Conservation (phyloP, 2,797 vertebrate genomes). For the Eurystomus glaucurus region DNA sequence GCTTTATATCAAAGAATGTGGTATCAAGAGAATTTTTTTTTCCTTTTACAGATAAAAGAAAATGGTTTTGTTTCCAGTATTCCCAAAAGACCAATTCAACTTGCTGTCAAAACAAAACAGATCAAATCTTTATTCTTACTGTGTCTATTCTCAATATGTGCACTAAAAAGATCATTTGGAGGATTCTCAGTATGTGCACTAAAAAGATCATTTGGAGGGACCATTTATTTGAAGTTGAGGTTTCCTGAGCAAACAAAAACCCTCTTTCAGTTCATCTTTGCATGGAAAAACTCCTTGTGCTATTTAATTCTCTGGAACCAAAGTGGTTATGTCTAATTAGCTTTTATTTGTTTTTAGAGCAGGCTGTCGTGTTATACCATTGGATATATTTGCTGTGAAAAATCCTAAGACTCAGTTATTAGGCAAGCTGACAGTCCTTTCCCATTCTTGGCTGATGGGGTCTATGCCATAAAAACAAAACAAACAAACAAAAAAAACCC, state of each 20-base stretch:
- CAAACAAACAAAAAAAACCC: no score
- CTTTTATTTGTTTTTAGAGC: not conserved
- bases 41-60: constrained; percentile 1
- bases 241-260: not conserved
- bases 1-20: constrained; percentile 7
- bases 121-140: not conserved
- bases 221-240: not conserved
- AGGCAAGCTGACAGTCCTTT: not conserved
- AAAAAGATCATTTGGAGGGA: not conserved
- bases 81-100: not conserved
- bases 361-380: not conserved
- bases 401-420: not conserved
- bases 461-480: no score
- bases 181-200: not conserved
- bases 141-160: not conserved
- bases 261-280: not conserved
- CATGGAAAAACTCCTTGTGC: not conserved
- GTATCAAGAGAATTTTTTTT: constrained; percentile 7
- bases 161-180: not conserved
- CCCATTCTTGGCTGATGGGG: not conserved
- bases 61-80: constrained; percentile 37
- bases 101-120: constrained; percentile 3
- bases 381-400: not conserved
- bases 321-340: not conserved
- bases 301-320: not conserved